Conservation (phyloP, 2,113 vertebrate genomes). For the Tautogolabrus adspersus region DNA sequence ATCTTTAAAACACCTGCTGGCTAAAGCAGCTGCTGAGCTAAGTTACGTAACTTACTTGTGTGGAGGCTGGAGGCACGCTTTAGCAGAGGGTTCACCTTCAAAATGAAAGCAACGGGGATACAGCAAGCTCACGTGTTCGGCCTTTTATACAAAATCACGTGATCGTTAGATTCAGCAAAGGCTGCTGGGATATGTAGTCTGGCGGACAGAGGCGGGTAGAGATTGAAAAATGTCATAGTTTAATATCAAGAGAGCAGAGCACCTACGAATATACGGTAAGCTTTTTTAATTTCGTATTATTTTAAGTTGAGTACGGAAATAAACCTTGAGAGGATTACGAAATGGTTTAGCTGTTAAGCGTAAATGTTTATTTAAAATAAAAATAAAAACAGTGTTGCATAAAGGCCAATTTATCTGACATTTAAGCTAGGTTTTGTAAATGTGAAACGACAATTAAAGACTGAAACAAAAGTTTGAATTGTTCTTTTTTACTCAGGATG, state of each 20-base stretch:
- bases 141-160: slow-evolving; percentile 32
- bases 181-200: slow-evolving; percentile 68
- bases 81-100: slow-evolving; percentile 65
- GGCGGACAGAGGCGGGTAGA: background rate
- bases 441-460: too few species aligned
- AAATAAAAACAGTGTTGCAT: too few species aligned
- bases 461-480: too few species aligned
- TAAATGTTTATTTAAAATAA: too few species aligned
- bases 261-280: background rate
- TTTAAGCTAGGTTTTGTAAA: too few species aligned
- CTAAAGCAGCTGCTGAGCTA: rapidly evolving
- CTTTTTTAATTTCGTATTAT: background rate
- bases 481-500: too few species aligned
- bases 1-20: rapidly evolving
- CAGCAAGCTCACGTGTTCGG: background rate
- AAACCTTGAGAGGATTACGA: too few species aligned
- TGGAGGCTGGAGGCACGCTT: background rate
- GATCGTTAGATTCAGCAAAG: rapidly evolving
- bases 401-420: too few species aligned
- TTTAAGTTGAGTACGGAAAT: background rate
- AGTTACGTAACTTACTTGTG: slow-evolving; percentile 35
- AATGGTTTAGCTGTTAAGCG: too few species aligned
- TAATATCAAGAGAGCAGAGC: background rate
- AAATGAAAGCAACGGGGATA: background rate
- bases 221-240: too few species aligned